Conservation (phyloP, 92 coral and sea anemone species). For the Porites evermanni region DNA sequence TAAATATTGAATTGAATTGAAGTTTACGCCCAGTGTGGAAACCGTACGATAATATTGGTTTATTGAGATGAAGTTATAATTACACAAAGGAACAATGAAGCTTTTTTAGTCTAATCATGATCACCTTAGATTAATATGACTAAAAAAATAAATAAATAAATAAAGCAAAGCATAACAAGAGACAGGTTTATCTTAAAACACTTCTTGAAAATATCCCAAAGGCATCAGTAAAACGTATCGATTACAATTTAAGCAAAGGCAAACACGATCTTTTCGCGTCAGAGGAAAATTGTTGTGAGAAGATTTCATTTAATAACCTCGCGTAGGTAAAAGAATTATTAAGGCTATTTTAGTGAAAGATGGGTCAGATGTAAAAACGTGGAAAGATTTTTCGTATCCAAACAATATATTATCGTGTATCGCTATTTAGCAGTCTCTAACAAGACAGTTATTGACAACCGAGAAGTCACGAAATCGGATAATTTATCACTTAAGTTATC, state of each 20-base stretch:
- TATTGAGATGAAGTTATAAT: not conserved
- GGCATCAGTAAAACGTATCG: not conserved
- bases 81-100: not conserved
- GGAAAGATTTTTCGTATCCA: not conserved
- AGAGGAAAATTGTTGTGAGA: not conserved
- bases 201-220: slow-evolving; percentile 45
- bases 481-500: slow-evolving; percentile 49
- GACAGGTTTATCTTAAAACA: slow-evolving; percentile 24
- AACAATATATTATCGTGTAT: slow-evolving; percentile 33
- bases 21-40: not conserved
- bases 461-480: slow-evolving; percentile 47
- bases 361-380: not conserved
- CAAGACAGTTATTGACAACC: slow-evolving; percentile 58
- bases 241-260: slow-evolving; percentile 12
- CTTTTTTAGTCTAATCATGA: not conserved
- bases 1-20: too few relatives aligned
- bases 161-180: slow-evolving; percentile 18
- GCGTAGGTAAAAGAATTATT: not conserved
- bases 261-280: not conserved
- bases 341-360: not conserved
- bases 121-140: not conserved
- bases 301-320: too few relatives aligned
- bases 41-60: not conserved
- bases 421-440: slow-evolving; percentile 54
- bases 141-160: slow-evolving; percentile 9